These are phyloP conservation scores for Ecliptopera silaceata DNA, from an alignment of 2,888 invertebrate species.

Conservation along the genomic window DNA sequence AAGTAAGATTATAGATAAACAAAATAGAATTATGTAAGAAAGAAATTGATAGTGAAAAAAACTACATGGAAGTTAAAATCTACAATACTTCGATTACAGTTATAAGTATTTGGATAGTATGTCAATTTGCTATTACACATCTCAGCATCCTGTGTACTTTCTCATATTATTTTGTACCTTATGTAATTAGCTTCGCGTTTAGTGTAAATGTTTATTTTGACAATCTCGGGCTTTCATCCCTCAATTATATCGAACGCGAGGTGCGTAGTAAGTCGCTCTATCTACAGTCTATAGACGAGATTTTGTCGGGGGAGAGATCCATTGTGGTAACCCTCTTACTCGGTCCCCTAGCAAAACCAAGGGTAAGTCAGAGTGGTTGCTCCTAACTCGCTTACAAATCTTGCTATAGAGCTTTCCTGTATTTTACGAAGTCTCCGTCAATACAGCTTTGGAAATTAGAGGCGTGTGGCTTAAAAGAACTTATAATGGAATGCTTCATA, in stretches of 20 bases:
- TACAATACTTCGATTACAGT: too few species aligned
- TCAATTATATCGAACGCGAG: conserved; percentile 3
- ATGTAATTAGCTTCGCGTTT: background rate
- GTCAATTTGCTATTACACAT: too few species aligned
- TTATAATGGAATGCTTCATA: too few species aligned
- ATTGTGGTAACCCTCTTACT: conserved; percentile 78
- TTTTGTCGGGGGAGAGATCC: conserved; percentile 70
- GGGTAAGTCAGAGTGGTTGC: conserved; percentile 62
- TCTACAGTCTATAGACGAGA: conserved; percentile 50
- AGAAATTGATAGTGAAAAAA: too few species aligned
- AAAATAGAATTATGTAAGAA: too few species aligned
- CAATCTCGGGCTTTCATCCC: background rate
- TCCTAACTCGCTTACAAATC: conserved; percentile 57
- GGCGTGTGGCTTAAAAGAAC: too few species aligned
- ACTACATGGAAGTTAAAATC: too few species aligned
- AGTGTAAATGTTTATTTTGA: background rate
- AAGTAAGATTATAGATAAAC: background rate
- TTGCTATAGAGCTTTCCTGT: conserved; percentile 47
- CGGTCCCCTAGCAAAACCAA: conserved; percentile 59
- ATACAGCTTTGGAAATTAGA: background rate
- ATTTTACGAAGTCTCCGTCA: conserved; percentile 41
- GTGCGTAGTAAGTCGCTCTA: conserved; percentile 22
- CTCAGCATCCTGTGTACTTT: too few species aligned
- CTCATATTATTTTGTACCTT: too few species aligned
- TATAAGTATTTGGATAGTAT: too few species aligned